A percentile compares a stretch with the other conserved stretches of the same genome.
Conservation (phyloP, 2,797 vertebrate species). For the Gadopsis bispinosus region DNA sequence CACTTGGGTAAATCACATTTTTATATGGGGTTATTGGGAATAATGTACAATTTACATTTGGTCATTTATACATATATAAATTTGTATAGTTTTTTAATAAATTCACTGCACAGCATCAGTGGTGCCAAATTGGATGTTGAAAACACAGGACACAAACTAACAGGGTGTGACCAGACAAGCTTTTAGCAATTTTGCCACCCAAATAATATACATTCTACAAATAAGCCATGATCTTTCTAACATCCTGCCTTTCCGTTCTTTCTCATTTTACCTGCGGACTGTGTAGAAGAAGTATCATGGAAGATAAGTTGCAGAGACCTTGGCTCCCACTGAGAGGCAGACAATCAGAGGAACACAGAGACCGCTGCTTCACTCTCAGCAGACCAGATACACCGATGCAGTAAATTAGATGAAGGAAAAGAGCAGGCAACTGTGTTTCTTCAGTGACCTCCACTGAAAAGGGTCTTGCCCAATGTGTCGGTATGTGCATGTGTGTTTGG, state of each 20-base stretch:
- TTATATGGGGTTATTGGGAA: neutral
- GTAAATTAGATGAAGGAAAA: neutral
- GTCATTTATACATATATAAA: neutral
- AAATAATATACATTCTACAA: neutral
- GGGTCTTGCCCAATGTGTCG: neutral
- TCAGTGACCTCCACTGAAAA: neutral
- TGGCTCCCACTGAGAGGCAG: slow-evolving; percentile 22
- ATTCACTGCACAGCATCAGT: neutral
- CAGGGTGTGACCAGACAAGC: too few species aligned
- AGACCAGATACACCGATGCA: neutral
- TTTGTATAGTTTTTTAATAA: neutral
- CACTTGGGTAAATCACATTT: neutral
- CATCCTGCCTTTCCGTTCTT: neutral
- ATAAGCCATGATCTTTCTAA: slow-evolving; percentile 6
- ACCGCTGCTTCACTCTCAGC: slow-evolving; percentile 36
- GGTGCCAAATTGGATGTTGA: neutral
- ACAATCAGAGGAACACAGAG: slow-evolving; percentile 41
- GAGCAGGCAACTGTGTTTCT: slow-evolving; percentile 1
- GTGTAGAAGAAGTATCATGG: slow-evolving; percentile 26
- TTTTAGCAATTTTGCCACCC: neutral
- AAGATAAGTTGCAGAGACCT: slow-evolving; percentile 14
- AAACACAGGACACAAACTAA: neutral
- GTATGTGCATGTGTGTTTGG: neutral
- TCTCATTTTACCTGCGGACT: slow-evolving; percentile 8
- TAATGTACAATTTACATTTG: neutral